A percentile compares a stretch with the other conserved stretches of the same genome.
phyloP scores from a whole-genome alignment of 2,113 vertebrate species.

The Clarias gariepinus region DNA sequence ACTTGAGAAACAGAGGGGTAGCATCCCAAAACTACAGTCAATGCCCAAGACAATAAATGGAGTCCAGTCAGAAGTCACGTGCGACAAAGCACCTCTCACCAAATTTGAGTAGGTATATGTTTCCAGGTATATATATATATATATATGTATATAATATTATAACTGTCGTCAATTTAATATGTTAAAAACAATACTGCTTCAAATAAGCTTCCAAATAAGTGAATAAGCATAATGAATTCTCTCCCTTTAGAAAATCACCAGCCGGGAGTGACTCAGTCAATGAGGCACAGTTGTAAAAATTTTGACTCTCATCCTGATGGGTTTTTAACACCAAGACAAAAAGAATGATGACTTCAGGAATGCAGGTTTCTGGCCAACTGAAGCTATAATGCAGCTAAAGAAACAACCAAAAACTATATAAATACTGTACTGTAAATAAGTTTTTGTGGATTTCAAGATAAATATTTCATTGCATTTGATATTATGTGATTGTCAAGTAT shows the following conservation, averaged over 20 bases:
- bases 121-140: neutral
- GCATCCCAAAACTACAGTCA: conserved; percentile 61
- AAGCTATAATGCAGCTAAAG: neutral
- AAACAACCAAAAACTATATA: neutral
- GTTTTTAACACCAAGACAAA: neutral
- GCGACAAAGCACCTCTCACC: conserved; percentile 75
- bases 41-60: conserved; percentile 46
- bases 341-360: neutral
- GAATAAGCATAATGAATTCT: conserved; percentile 12
- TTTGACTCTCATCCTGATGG: too few relatives aligned
- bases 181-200: neutral
- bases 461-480: neutral
- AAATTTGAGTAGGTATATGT: conserved; percentile 69
- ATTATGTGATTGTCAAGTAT: neutral
- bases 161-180: neutral
- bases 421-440: neutral
- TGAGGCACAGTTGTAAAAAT: conserved; percentile 53
- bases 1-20: conserved; percentile 57
- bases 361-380: neutral
- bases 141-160: neutral
- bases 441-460: neutral
- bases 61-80: conserved; percentile 64
- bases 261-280: conserved; percentile 31
- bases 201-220: too few relatives aligned
- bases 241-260: conserved; percentile 62